Percentiles rank a stretch among this genome's conserved stretches.
These are phyloP conservation scores for Periophthalmus modestus DNA, from an alignment of 2,113 vertebrate genomes.

Conservation along the genomic window DNA sequence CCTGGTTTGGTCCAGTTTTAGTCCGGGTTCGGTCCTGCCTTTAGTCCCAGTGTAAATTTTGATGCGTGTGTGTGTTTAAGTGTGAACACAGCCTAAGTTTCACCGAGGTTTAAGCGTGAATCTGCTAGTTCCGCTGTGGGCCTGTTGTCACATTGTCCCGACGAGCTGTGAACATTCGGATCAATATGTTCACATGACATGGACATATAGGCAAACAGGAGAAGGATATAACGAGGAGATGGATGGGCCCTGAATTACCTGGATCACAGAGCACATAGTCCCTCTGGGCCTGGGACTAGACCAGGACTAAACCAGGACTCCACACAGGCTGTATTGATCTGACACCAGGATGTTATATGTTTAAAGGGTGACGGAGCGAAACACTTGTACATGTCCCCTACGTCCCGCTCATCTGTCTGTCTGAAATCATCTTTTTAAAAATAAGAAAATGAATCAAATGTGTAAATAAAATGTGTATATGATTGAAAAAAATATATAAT, in stretches of 20 bases:
- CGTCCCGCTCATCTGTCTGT: neutral
- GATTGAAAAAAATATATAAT: too few species aligned
- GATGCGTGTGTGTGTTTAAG: too few species aligned
- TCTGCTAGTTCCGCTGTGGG: neutral
- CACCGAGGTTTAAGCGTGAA: neutral
- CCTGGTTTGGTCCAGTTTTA: too few species aligned
- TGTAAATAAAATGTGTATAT: too few species aligned
- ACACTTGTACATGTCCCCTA: neutral
- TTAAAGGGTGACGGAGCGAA: neutral
- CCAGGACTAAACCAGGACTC: neutral
- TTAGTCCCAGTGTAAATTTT: too few species aligned
- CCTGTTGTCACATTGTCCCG: neutral
- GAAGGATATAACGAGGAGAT: neutral
- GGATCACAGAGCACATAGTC: neutral
- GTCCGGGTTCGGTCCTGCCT: too few species aligned
- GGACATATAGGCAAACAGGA: neutral
- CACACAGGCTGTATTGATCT: neutral
- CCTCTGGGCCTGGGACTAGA: neutral
- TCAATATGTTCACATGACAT: neutral
- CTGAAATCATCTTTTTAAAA: too few species aligned
- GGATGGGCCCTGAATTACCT: neutral
- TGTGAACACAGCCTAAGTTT: neutral
- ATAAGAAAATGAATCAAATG: too few species aligned
- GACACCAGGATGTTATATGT: neutral
- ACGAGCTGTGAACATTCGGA: neutral